Evolutionary conservation across 2,113 vertebrate species (phyloP), one percentile per base, ranked within the genome.

Genomic region (Meriones unguiculatus): DNA sequence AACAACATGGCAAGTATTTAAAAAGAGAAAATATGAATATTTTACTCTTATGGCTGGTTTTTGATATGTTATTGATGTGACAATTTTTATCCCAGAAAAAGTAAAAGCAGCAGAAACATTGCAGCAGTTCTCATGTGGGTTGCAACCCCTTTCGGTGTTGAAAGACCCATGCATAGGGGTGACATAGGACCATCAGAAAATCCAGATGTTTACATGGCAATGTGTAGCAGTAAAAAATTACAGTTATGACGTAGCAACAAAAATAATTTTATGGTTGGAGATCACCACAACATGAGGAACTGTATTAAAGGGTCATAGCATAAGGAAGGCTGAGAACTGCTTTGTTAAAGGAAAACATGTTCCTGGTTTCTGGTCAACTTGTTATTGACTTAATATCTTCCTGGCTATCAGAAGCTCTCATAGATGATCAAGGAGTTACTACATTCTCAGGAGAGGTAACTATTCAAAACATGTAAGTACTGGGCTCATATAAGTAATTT

Each of bases 1-100:
- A 28, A 92, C 93, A 91, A 70, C 13, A 90, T 54, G 86, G 59
- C 20, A 86, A 89, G 32, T 87, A 91, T 67, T 32, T 73, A 91
- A 38, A 85, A 24, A 64, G 12, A 41, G 25, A 75, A 77, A 54
- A 65, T 75, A 86, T 15, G 46, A 18, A 38, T 52, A 87, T 64
- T 64, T 64, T 85, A 54, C 8, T 69, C 14, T 25, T 12, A 38
- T 32, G 35, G 15, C 14, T 81, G 38, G 6, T 65, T 62, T 97
- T 87, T 92, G 90, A 77, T 78, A 76, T 24, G 4, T 50, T 91
- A 25, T 62, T 87, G 86, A 77, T 84, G n/a, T 72, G 87, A 82
- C 67, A 67, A 69, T 65, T 38, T 89, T 65, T 52, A 24, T 12
- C 41, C 12, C 28, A 14, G 84, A 72, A 92, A 88, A 76, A 90